Base-by-base conservation (phyloP, 1,140 invertebrate species). In the Drosophila arawakana region DNA sequence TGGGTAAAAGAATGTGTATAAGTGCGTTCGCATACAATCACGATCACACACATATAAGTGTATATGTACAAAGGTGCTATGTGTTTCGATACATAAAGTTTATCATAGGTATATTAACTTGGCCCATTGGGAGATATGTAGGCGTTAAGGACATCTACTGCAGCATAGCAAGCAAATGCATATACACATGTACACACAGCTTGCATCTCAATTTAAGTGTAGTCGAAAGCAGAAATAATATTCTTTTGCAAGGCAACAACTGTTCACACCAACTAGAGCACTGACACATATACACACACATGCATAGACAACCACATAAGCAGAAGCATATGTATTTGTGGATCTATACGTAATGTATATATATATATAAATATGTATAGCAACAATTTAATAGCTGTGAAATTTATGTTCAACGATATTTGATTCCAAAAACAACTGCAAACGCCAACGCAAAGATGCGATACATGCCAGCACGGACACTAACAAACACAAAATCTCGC, bases 351-450 rank as follows among this genome's bases (percentile, higher is more conserved):
- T 15, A 15, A 21, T 61, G 30, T 49, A 61, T 67, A 35, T 65
- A 39, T 55, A 34, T 57, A 15, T 55, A 44, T 68, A 5, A 10
- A 18, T 60, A 9, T 67, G 52, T 71, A 39, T 15, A 18, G 54
- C 59, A 47, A 60, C 69, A 77, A 78, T 75, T 85, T 79, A 82
- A 86, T 86, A 73, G 83, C 72, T 86, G 71, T 61, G 84, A 89
- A 86, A 89, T 89, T 88, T 89, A 89, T 88, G 84, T 80, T 89
- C 80, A 62, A 75, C 83, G 83, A 88, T 88, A 88, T 88, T 88
- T 88, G 83, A 88, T 88, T 88, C 83, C 83, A 88, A 88, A 88
- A 88, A 88, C 83, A 88, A 88, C 86, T 77, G 80, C 72, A 25
- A 61, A 78, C 76, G 58, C 81, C 76, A 80, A 84, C 81, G 80